Base-by-base conservation (phyloP, 1,140 invertebrate species). In the Aphelinus certus region DNA sequence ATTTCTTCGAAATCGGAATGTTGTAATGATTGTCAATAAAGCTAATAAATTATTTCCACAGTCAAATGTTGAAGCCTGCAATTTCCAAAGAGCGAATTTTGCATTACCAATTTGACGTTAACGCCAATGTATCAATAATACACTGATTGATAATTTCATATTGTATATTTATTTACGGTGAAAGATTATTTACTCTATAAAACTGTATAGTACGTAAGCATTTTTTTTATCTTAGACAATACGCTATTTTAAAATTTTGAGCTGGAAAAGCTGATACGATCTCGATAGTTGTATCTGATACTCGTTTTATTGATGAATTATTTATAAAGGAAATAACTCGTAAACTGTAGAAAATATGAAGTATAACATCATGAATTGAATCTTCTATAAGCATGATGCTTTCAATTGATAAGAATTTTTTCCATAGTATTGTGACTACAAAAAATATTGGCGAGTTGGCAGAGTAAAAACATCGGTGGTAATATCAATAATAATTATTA, bases 401-500 rank as follows among this genome's bases (percentile, higher is more conserved):
- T 26, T 69, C 26, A 26, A 26, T 26, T 26, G 26, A 26, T 26
- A 26, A 26, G 26, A 26, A 26, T 26, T 26, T 26, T 26, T 26
- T 47, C 10, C 45, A 68, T 63, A 75, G n/a, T 48, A 75, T 75
- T 70, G 26, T 26, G 26, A 45, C 71, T 75, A 70, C 55, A 71
- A 74, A 62, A 74, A 53, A 1, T 74, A 58, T 63, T 68, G 72
- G 72, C 72, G 72, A 74, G 65, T 68, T 74, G 58, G 65, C 72
- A 74, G 65, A 74, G 65, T 74, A 74, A 75, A 69, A 75, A 75
- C 67, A 75, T 75, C 61, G 66, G 26, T 70, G 73, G 63, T 69
- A 77, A 82, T 79, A 84, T 81, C 84, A 86, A 85, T 84, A 86
- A 83, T 84, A 85, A 86, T 86, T 81, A 85, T 86, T 85, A 85